phyloP scores from a whole-genome alignment of 2,113 vertebrate genomes.

The Prionailurus viverrinus region DNA sequence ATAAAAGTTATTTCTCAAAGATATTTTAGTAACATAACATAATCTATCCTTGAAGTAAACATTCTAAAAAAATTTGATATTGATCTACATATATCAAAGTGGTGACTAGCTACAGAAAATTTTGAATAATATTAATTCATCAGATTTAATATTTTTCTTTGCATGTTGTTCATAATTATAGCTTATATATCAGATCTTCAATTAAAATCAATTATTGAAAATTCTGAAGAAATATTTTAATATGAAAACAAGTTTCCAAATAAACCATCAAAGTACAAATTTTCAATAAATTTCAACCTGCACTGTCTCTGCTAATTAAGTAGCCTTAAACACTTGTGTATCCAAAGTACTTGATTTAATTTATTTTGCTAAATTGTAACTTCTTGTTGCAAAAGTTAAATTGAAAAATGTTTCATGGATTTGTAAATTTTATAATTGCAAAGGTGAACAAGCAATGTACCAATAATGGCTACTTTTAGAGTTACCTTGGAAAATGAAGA shows the following conservation, averaged over 20 bases:
- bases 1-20: background rate
- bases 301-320: background rate
- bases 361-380: background rate
- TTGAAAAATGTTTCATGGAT: background rate
- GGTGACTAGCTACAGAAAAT: background rate
- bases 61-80: background rate
- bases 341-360: background rate
- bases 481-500: background rate
- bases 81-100: background rate
- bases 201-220: background rate
- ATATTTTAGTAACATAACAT: background rate
- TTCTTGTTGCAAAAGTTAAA: background rate
- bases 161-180: background rate
- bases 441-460: background rate
- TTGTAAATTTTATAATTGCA: background rate
- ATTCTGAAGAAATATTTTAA: background rate
- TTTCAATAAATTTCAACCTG: conserved; percentile 15
- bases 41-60: background rate
- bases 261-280: background rate
- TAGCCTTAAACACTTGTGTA: background rate
- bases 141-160: background rate
- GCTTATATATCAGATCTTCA: background rate
- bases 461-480: background rate
- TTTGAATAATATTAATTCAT: background rate
- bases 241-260: background rate